phyloP scores from a whole-genome alignment of 2,888 invertebrate genomes.

The Empis stercorea region DNA sequence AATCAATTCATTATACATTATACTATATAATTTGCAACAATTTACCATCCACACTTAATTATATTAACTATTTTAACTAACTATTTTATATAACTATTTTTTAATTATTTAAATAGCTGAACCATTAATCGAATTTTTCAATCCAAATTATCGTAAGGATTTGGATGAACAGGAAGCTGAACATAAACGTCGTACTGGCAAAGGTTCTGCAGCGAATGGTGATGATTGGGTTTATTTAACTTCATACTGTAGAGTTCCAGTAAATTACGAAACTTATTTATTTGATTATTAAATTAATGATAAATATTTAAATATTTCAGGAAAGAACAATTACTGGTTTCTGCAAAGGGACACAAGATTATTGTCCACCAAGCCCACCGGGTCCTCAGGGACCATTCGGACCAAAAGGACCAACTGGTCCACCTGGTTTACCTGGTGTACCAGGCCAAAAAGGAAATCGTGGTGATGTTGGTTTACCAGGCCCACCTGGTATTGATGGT shows the following conservation, averaged over 20 bases:
- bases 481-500: conserved; percentile 46
- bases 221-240: conserved; percentile 80
- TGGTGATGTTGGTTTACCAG: conserved; percentile 50
- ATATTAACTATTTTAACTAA: no score
- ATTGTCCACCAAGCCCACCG: conserved; percentile 58
- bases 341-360: conserved; percentile 69
- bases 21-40: no score
- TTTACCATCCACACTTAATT: no score
- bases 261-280: conserved; percentile 39
- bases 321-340: conserved; percentile 72
- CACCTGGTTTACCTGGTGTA: conserved; percentile 41
- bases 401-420: conserved; percentile 45
- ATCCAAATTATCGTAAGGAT: conserved; percentile 52
- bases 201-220: conserved; percentile 56
- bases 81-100: neutral
- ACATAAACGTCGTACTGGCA: conserved; percentile 47
- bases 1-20: no score
- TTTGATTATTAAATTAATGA: no score
- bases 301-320: conserved; percentile 38
- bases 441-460: conserved; percentile 59
- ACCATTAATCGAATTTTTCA: conserved; percentile 62
- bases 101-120: conserved; percentile 20
- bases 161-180: conserved; percentile 52
- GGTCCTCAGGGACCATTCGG: conserved; percentile 49
- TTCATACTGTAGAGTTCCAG: conserved; percentile 75